These are phyloP conservation scores for Tetragnatha versicolor DNA, from an alignment of 1,140 invertebrate genomes.

Conservation along the genomic window DNA sequence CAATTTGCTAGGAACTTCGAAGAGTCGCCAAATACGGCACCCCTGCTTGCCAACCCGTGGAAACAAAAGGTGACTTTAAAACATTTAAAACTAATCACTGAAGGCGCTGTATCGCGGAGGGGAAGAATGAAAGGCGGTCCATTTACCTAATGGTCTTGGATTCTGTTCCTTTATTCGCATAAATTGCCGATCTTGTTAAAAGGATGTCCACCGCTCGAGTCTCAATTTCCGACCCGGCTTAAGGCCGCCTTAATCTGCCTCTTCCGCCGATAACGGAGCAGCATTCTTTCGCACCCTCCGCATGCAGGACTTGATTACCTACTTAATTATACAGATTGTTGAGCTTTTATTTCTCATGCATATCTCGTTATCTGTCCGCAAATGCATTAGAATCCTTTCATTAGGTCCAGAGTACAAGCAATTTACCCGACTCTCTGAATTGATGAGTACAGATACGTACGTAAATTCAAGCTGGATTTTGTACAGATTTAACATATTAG, in stretches of 20 bases:
- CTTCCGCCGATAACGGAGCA: slow-evolving; percentile 1
- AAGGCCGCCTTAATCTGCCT: slow-evolving; percentile 26
- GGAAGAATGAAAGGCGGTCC: slow-evolving; percentile 44
- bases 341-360: too few relatives aligned
- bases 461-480: too few relatives aligned
- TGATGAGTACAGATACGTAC: too few relatives aligned
- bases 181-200: slow-evolving; percentile 55
- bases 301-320: slow-evolving; percentile 8
- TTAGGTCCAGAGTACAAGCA: too few relatives aligned
- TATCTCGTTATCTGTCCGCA: too few relatives aligned
- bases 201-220: slow-evolving; percentile 42
- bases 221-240: background rate
- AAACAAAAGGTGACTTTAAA: slow-evolving; percentile 54
- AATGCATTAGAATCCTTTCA: too few relatives aligned
- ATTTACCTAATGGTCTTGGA: slow-evolving; percentile 52
- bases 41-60: background rate
- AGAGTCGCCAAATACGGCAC: background rate
- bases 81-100: slow-evolving; percentile 54
- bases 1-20: background rate
- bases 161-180: slow-evolving; percentile 51
- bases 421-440: too few relatives aligned
- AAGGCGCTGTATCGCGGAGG: slow-evolving; percentile 38
- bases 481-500: too few relatives aligned
- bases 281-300: slow-evolving; percentile 17
- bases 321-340: too few relatives aligned